These are phyloP conservation scores for Keiferia lycopersicella DNA, from an alignment of 2,888 invertebrate genomes.

Conservation along the genomic window DNA sequence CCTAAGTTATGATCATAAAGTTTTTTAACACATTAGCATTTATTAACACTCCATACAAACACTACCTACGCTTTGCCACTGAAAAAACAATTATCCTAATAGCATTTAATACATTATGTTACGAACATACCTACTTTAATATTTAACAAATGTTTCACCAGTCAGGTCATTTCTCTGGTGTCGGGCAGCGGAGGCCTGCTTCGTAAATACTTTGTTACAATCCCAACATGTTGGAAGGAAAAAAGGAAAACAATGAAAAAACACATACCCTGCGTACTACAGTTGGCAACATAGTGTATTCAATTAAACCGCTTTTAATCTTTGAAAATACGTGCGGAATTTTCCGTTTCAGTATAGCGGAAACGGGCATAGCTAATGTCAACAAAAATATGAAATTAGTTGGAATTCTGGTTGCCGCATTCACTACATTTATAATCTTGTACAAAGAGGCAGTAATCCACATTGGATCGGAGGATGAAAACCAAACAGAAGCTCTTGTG, in stretches of 20 bases:
- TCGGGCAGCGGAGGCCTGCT: not conserved
- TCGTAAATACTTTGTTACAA: not conserved
- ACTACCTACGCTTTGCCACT: not conserved
- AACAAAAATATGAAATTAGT: conserved; percentile 44
- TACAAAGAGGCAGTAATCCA: conserved; percentile 22
- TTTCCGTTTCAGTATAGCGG: conserved; percentile 44
- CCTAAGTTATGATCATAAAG: no score
- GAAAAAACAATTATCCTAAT: conserved; percentile 17
- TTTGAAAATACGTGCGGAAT: conserved; percentile 52
- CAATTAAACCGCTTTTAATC: conserved; percentile 42
- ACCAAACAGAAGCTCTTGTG: conserved; percentile 34
- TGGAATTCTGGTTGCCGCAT: conserved; percentile 35
- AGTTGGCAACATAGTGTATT: conserved; percentile 26
- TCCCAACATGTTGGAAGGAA: conserved; percentile 13
- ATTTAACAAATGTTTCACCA: not conserved
- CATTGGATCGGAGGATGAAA: conserved; percentile 6
- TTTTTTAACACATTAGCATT: not conserved
- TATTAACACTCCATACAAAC: conserved; percentile 7
- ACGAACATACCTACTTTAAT: not conserved
- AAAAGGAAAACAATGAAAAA: conserved; percentile 1
- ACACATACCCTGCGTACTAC: not conserved
- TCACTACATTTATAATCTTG: not conserved
- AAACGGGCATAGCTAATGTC: conserved; percentile 40
- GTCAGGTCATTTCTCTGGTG: not conserved
- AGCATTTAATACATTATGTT: conserved; percentile 15